Base-by-base conservation (phyloP, 2,113 vertebrate species). In the Nipponia nippon region DNA sequence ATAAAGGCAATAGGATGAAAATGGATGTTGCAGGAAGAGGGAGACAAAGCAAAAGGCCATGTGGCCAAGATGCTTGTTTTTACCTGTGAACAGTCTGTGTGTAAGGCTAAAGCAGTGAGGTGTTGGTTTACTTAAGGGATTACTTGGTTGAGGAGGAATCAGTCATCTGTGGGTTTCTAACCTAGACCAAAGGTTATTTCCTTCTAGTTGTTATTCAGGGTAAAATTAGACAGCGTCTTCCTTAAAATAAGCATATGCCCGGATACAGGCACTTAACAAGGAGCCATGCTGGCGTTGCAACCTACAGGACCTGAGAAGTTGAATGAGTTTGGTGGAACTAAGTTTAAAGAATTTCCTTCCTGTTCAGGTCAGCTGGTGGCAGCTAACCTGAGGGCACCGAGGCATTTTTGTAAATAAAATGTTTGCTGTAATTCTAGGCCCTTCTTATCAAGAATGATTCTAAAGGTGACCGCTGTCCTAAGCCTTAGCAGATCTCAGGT, bases 131-230 rank as follows among this genome's bases (percentile, higher is more conserved):
- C 17, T 36, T 50, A 63, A 83, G 47, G 46, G 72, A 67, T 71
- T 92, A 65, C 26, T 67, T 83, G 56, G 49, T 56, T 70, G 47
- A 81, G 59, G 19, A n/a, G 38, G 55, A 59, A 26, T 71, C 70
- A 16, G 32, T 94, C 76, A 90, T 59, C 65, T 81, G 67, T 84
- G 44, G 71, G 19, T 90, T 93, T 90, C 76, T 92, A 52, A 50
- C 32, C 30, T 42, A 63, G 71, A 75, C 42, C 59, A 84, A 95
- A 90, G 72, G 52, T 92, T 95, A 90, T 47, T 89, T 73, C 55
- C 63, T 59, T 93, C 63, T 90, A 36, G 59, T 47, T 83, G 61
- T 88, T 86, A 83, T 4, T 77, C 50, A 22, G 32, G 46, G 32
- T 77, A 65, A 95, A 95, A 76, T 83, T 30, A 63, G 32, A 36